Evolutionary conservation across 2,888 invertebrate genomes (phyloP), one percentile per base, ranked within the genome.

Genomic region (Agrochola circellaris): DNA sequence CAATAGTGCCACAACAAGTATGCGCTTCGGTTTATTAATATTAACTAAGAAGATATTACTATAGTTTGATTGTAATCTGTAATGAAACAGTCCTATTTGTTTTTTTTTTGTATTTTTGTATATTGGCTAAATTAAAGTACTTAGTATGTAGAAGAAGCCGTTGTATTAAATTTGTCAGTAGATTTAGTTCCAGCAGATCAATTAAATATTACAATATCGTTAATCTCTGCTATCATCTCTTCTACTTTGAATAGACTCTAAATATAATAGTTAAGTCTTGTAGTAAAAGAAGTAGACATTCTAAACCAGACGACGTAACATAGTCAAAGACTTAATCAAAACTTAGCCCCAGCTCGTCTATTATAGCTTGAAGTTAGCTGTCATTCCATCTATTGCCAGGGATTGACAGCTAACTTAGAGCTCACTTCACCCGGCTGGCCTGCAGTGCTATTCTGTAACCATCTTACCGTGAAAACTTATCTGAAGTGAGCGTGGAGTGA

Each of bases 31-130:
- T 8, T 26, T 26, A 15, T 8, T 48, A 30, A 15, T 23, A 48
- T 45, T 45, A 23, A 30, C 1, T 66, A 30, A 26, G 8, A 30
- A 23, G 20, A 20, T 26, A 2, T 42, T 45, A 8, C 23, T n/a
- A 23, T 51, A 67, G 30, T 56, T 67, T 17, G 17, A 7, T 68
- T 68, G 45, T 45, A 34, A 68, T n/a, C 30, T 34, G n/a, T 67
- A 65, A 66, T 45, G 1, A 20, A 34, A 6, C 5, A 54, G n/a
- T 17, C 23, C 2, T 15, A 9, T 48, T 67, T 23, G 1, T 2
- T 30, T 8, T 48, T 45, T 30, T 23, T 23, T 48, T 6, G 20
- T 45, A 9, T 30, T 54, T 23, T 68, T 54, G 9, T n/a, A n/a
- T 67, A 8, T 30, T 67, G 2, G 6, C 8, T 9, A 17, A 51